Evolutionary conservation across 2,797 vertebrate species (phyloP).

Genomic region (Helicolenus hilgendorfi): DNA sequence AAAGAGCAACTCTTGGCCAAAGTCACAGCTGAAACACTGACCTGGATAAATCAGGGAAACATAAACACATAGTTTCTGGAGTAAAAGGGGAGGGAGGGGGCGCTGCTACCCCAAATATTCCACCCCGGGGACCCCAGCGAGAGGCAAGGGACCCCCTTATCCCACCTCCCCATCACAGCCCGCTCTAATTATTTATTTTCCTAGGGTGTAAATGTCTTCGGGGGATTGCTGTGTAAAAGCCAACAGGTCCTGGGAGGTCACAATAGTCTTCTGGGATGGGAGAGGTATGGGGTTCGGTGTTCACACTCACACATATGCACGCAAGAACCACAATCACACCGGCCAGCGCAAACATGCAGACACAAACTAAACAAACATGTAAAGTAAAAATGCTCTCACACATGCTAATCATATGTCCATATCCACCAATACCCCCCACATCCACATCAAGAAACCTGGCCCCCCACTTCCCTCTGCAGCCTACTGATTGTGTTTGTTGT

Average conservation of each 20-base stretch:
- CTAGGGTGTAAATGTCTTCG: conserved; percentile 81
- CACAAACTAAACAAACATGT: conserved; percentile 21
- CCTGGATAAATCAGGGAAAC: conserved; percentile 86
- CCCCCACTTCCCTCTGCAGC: conserved; percentile 43
- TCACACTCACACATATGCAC: conserved; percentile 38
- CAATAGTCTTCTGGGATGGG: conserved; percentile 32
- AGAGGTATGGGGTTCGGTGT: conserved; percentile 31
- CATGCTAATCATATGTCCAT: conserved; percentile 46
- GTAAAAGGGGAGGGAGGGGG: conserved; percentile 42
- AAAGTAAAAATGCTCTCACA: conserved; percentile 12
- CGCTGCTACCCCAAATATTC: conserved; percentile 74
- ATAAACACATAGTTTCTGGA: conserved; percentile 82
- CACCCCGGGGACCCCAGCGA: conserved; percentile 61
- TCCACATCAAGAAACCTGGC: conserved; percentile 36
- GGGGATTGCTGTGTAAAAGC: conserved; percentile 80
- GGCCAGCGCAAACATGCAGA: not conserved
- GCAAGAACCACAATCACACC: conserved; percentile 31
- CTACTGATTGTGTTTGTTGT: conserved; percentile 85
- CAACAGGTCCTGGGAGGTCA: conserved; percentile 81
- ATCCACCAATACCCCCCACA: not conserved
- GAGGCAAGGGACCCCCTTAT: conserved; percentile 68
- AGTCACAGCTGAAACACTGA: conserved; percentile 81
- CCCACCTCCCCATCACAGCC: conserved; percentile 69
- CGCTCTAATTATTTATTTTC: conserved; percentile 85
- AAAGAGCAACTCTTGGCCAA: conserved; percentile 62